Conservation (phyloP, 2,888 invertebrate genomes). For the Plusia festucae region DNA sequence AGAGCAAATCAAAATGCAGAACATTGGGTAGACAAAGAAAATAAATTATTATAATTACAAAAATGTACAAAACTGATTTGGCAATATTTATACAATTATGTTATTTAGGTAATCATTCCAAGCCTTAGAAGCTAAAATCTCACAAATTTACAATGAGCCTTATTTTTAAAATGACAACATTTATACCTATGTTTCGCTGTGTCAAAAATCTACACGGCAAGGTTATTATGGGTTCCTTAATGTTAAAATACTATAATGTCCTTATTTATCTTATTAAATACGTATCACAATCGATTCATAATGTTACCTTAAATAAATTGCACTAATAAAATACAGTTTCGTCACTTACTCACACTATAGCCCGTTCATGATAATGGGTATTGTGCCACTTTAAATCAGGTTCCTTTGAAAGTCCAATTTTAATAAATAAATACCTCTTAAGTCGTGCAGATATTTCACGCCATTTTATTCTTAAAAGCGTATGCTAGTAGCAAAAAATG, state of each 20-base stretch:
- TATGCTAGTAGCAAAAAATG: conserved; percentile 17
- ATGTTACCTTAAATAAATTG: conserved; percentile 64
- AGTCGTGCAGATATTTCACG: conserved; percentile 21
- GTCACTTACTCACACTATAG: conserved; percentile 26
- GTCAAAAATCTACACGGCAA: conserved; percentile 9
- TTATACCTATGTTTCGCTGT: not conserved
- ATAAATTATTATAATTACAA: not conserved
- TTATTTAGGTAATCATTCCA: not conserved
- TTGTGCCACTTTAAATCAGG: conserved; percentile 42
- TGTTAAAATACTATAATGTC: conserved; percentile 20
- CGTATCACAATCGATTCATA: conserved; percentile 86
- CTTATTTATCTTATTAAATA: conserved; percentile 67
- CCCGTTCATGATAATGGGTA: conserved; percentile 32
- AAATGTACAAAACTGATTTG: not conserved
- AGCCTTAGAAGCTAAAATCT: not conserved
- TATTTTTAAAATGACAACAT: not conserved
- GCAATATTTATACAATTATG: not conserved
- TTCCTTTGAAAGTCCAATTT: conserved; percentile 43
- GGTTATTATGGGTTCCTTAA: conserved; percentile 12
- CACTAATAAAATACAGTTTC: conserved; percentile 56
- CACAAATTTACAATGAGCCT: conserved; percentile 5
- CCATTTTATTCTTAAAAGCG: conserved; percentile 30
- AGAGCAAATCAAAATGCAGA: conserved; percentile 4
- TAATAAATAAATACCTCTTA: conserved; percentile 26
- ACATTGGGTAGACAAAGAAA: not conserved